phyloP scores from a whole-genome alignment of 2,113 vertebrate genomes.

The Aleadryas rufinucha region DNA sequence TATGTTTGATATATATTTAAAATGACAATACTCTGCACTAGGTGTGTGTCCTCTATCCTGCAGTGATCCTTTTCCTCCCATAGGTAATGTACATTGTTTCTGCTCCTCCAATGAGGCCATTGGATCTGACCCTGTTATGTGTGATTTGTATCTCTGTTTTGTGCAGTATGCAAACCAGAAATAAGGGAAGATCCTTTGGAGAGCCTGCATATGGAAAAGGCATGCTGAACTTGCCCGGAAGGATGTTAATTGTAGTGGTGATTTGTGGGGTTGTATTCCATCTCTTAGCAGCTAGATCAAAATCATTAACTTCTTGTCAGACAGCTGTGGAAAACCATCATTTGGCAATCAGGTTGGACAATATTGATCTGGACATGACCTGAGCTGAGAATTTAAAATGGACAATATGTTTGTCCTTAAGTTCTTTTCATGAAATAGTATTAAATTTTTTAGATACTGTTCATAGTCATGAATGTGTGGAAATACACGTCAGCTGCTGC shows the following conservation, averaged over 20 bases:
- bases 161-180: background rate
- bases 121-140: background rate
- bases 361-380: background rate
- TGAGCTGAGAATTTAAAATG: background rate
- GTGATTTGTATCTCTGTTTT: background rate
- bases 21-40: background rate
- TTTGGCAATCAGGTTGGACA: background rate
- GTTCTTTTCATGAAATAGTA: background rate
- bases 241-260: background rate
- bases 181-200: background rate
- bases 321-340: background rate
- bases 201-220: background rate
- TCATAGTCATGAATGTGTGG: conserved; percentile 11
- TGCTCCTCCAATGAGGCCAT: accelerated
- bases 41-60: background rate
- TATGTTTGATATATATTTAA: background rate
- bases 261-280: background rate
- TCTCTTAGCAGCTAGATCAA: background rate
- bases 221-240: background rate
- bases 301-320: background rate
- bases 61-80: background rate
- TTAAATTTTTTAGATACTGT: background rate
- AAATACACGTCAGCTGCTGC: conserved; percentile 15
- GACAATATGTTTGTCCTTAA: background rate
- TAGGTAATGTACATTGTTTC: background rate